Base-by-base conservation (phyloP, 2,797 vertebrate species). In the Scolopax rusticola region DNA sequence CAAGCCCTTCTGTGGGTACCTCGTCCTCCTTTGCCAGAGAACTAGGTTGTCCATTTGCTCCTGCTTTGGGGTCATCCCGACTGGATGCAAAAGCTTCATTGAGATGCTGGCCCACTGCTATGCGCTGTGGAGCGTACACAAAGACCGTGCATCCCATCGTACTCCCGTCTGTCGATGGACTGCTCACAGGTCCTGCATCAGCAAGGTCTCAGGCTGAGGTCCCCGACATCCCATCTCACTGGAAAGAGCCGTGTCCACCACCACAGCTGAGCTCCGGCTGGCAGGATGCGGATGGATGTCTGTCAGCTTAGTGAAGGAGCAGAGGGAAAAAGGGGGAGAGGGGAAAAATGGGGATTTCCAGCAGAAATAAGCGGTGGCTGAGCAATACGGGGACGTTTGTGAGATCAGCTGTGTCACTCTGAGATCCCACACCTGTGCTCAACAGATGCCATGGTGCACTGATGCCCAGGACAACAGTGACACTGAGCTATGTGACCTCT, bases 51-150 rank as follows among this genome's bases (percentile, higher is more conserved):
- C 53, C 25, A 11, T 38, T 67, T 56, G 36, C 28, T 84, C 38
- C 65, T 7, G 15, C n/a, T 75, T 41, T 1, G 2, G 41, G 12
- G 48, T 57, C 47, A 41, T 23, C 25, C 38, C 50, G 56, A 68
- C 51, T 2, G 6, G 30, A 6, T 1, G 1, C 36, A 33, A 20
- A 28, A 74, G 60, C 33, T 33, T 78, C 30, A 13, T 16, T 32
- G 56, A 54, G 56, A 50, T n/a, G 60, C 20, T 78, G 67, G 32
- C 56, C 15, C 1, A 0, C 32, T 0, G 3, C 56, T 82, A 69
- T 1, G 0, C 0, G 0, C 48, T 36, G 38, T 51, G 47, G 1
- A 8, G 19, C 1, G 0, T 8, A 23, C 33, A 27, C 0, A 0
- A 45, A 73, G 15, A 40, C 28, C 0, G 0, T 43, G 27, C 40